Conservation (phyloP, 2,888 invertebrate species). For the Junonia oenone region DNA sequence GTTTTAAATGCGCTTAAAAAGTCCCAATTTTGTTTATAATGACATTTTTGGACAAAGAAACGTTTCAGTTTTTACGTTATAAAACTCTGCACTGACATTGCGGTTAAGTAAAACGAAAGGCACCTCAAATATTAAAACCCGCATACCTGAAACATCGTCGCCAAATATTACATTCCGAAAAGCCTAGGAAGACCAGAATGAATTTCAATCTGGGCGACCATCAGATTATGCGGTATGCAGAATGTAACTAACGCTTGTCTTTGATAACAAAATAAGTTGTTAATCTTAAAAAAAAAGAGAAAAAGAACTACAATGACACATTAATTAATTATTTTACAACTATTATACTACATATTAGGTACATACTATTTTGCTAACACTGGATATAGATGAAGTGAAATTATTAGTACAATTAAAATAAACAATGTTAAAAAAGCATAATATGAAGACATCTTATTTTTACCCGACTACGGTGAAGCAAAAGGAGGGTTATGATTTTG, state of each 20-base stretch:
- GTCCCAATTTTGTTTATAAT: not conserved
- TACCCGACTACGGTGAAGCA: too few relatives aligned
- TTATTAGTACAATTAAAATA: too few relatives aligned
- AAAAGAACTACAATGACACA: too few relatives aligned
- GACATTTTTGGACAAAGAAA: not conserved
- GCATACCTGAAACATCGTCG: not conserved
- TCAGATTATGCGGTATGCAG: not conserved
- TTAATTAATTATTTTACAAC: too few relatives aligned
- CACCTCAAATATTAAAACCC: slow-evolving; percentile 14
- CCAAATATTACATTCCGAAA: slow-evolving; percentile 13
- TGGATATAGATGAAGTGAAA: too few relatives aligned
- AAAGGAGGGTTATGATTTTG: too few relatives aligned
- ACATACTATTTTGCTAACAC: too few relatives aligned
- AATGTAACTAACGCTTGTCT: not conserved
- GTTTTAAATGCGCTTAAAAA: not conserved
- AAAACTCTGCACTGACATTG: not conserved
- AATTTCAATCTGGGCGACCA: not conserved
- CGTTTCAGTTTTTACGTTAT: not conserved
- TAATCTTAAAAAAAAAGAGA: too few relatives aligned
- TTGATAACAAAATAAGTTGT: too few relatives aligned
- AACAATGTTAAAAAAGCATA: too few relatives aligned
- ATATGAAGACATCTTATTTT: too few relatives aligned
- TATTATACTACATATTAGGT: too few relatives aligned
- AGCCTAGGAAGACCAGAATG: not conserved
- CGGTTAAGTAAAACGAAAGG: slow-evolving; percentile 10